Evolutionary conservation across 92 coral and sea anemone species (phyloP).

Genomic region (Phymanthus crucifer): DNA sequence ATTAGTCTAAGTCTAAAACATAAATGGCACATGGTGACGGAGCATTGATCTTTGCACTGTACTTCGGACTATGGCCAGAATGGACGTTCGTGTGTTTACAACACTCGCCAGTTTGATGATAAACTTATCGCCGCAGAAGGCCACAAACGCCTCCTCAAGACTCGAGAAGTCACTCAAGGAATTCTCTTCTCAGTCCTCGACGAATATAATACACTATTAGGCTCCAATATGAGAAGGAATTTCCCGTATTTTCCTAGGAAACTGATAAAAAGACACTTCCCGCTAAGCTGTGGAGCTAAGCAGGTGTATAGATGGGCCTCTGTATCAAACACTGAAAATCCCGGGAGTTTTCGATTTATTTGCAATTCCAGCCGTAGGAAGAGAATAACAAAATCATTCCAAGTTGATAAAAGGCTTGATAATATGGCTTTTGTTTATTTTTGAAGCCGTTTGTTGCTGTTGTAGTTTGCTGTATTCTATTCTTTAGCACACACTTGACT

Average conservation of each 20-base stretch:
- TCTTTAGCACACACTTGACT: slow-evolving; percentile 15
- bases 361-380: background rate
- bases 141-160: slow-evolving; percentile 20
- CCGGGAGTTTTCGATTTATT: background rate
- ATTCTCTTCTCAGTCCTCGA: slow-evolving; percentile 8
- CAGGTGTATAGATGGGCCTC: slow-evolving; percentile 22
- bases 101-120: background rate
- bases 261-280: slow-evolving; percentile 23
- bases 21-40: slow-evolving; percentile 24
- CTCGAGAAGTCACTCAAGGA: slow-evolving; percentile 18
- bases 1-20: slow-evolving; percentile 12
- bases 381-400: slow-evolving; percentile 14
- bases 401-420: background rate
- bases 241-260: slow-evolving; percentile 24
- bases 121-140: slow-evolving; percentile 12
- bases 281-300: slow-evolving; percentile 18
- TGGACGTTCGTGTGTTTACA: background rate
- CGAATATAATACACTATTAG: slow-evolving; percentile 8
- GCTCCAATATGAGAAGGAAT: slow-evolving; percentile 9
- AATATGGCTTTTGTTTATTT: slow-evolving; percentile 15
- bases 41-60: slow-evolving; percentile 1
- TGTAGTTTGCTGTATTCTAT: background rate
- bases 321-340: background rate
- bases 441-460: slow-evolving; percentile 8
- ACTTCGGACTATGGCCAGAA: too few species aligned